Percentiles rank a stretch among this genome's conserved stretches.
These are phyloP conservation scores for Phortica magna DNA, from an alignment of 2,888 invertebrate genomes.

Conservation along the genomic window DNA sequence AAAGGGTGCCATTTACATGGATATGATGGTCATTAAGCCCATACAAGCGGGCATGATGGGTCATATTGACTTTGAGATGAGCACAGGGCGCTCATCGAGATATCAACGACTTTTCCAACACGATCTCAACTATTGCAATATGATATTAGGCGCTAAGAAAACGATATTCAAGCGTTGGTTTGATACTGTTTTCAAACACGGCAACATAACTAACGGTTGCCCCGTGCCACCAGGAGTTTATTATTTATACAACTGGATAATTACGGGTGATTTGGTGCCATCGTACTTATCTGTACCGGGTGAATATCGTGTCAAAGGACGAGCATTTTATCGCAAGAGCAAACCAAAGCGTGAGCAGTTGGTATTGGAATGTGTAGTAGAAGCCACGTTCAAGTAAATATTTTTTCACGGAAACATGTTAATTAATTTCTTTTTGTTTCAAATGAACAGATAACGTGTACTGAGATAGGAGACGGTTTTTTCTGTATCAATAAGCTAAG, in stretches of 20 bases:
- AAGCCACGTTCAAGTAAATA: neutral
- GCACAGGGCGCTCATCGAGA: slow-evolving; percentile 19
- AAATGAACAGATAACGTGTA: too few species aligned
- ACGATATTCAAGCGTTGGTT: slow-evolving; percentile 44
- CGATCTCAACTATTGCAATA: slow-evolving; percentile 40
- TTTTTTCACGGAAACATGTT: neutral
- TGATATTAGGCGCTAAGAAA: slow-evolving; percentile 40
- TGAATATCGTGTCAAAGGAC: slow-evolving; percentile 44
- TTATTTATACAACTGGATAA: slow-evolving; percentile 33
- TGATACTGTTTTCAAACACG: slow-evolving; percentile 37
- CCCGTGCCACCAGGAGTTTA: slow-evolving; percentile 39
- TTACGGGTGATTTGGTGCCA: slow-evolving; percentile 47
- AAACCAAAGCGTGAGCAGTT: slow-evolving; percentile 34
- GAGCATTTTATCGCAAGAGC: slow-evolving; percentile 45
- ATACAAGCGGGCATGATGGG: slow-evolving; percentile 50
- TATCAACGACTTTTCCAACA: neutral
- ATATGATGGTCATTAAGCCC: slow-evolving; percentile 35
- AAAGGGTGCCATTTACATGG: slow-evolving; percentile 46
- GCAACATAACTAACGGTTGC: slow-evolving; percentile 41
- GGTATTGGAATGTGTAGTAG: neutral
- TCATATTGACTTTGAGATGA: slow-evolving; percentile 55
- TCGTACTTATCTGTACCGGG: slow-evolving; percentile 48
- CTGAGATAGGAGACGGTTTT: too few species aligned
- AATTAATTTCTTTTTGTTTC: too few species aligned
- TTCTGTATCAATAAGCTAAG: too few species aligned